Base-by-base conservation (phyloP, 2,113 vertebrate species). In the Camelus dromedarius region DNA sequence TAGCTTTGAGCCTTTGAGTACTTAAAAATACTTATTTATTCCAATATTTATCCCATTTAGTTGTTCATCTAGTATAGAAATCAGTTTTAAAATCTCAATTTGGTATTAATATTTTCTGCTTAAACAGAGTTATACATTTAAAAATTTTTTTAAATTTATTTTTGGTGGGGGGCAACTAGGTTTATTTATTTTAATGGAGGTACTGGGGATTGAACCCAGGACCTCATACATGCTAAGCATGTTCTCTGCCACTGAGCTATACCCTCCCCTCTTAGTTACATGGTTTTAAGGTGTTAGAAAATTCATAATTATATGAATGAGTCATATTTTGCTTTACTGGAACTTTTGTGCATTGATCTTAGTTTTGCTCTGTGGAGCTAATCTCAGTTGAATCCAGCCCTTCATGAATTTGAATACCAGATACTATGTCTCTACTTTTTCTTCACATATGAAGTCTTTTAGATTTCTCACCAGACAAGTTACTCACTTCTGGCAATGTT, bases 1-100 rank as follows among this genome's bases (percentile, higher is more conserved):
- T 70, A 81, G 69, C 42, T 87, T 87, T 58, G 16, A 7, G 18
- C 20, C 91, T 94, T 84, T 80, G 20, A 42, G 60, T 54, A 91
- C n/a, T 87, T 81, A 22, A 67, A 87, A 81, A 87, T 91, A 32
- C 28, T 38, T 38, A 50, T 70, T 56, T 93, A 67, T 93, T 95
- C 15, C 16, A 26, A 13, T 77, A 77, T 79, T 79, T 87, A 75
- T 80, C 87, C 26, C 9, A 58, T 88, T 81, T 91, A 88, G 30
- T 81, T 87, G n/a, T 62, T 26, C 35, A 64, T 69, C 30, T 20
- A 35, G 16, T 66, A 28, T 67, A 66, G 66, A 79, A 80, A 73
- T 81, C 32, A n/a, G 8, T 60, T 81, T 62, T 42, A 3, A 10
- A 69, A 75, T 81, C 48, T 87, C 28, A 83, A 46, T 84, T 77